Percentiles rank a stretch among this genome's conserved stretches.
Evolutionary conservation across 2,113 vertebrate genomes (phyloP).

Genomic region (Todiramphus chloris): DNA sequence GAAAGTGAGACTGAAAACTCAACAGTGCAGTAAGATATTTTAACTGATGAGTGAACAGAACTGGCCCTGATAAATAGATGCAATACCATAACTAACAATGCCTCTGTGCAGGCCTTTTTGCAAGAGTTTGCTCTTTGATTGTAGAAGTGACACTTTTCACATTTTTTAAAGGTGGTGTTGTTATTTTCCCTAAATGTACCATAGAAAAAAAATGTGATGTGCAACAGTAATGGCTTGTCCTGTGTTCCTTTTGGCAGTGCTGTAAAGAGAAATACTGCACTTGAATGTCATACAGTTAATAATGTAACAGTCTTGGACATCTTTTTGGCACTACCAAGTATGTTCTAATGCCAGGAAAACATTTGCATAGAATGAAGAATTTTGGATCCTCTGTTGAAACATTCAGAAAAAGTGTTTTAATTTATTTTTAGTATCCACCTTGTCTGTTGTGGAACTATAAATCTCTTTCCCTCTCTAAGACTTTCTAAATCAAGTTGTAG

Average conservation of each 20-base stretch:
- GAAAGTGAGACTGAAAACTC: background rate
- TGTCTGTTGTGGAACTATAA: background rate
- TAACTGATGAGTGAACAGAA: background rate
- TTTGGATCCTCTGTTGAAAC: background rate
- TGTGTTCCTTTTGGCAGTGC: background rate
- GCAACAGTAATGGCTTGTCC: background rate
- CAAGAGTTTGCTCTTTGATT: background rate
- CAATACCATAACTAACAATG: background rate
- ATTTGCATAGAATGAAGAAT: background rate
- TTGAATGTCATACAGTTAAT: background rate
- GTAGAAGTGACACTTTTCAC: background rate
- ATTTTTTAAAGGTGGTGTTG: background rate
- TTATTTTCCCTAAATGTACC: background rate
- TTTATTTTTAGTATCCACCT: background rate
- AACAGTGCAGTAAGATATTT: background rate
- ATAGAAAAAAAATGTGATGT: fast-evolving
- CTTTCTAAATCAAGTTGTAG: background rate
- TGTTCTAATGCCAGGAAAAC: background rate
- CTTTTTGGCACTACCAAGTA: background rate
- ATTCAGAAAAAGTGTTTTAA: background rate
- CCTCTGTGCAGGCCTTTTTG: background rate
- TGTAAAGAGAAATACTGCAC: background rate
- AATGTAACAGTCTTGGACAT: background rate
- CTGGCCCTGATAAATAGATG: background rate
- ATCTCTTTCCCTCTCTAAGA: background rate